phyloP scores from a whole-genome alignment of 2,113 vertebrate genomes.

The Leuciscus idus region DNA sequence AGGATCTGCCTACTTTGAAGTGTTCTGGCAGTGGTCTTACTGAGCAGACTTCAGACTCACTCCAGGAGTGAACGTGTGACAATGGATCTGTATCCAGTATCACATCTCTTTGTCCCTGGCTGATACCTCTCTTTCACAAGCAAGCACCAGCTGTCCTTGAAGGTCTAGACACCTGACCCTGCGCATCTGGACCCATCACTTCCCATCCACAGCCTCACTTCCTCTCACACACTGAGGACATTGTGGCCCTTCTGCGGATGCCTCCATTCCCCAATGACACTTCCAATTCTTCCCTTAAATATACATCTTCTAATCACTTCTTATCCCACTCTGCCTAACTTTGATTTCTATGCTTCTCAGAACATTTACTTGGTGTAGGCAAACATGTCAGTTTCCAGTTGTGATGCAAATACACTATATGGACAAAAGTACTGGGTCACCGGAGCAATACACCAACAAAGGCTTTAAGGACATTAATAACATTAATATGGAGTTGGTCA shows the following conservation, averaged over 20 bases:
- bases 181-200: conserved; percentile 30
- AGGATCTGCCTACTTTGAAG: not conserved
- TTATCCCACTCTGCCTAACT: not conserved
- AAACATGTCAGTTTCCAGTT: not conserved
- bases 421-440: no score
- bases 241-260: not conserved
- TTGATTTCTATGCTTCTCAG: not conserved
- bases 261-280: not conserved
- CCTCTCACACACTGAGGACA: conserved; percentile 13
- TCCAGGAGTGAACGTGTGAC: not conserved
- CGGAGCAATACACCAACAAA: no score
- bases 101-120: not conserved
- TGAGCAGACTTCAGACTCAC: not conserved
- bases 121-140: not conserved
- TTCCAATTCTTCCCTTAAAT: not conserved
- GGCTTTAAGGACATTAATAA: no score
- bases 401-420: not conserved
- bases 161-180: conserved; percentile 11
- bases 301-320: not conserved
- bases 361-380: not conserved
- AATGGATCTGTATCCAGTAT: not conserved
- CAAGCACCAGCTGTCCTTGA: conserved; percentile 15
- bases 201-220: not conserved
- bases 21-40: not conserved
- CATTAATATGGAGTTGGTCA: no score